phyloP scores from a whole-genome alignment of 2,888 invertebrate species.

The Lycia hirtaria region DNA sequence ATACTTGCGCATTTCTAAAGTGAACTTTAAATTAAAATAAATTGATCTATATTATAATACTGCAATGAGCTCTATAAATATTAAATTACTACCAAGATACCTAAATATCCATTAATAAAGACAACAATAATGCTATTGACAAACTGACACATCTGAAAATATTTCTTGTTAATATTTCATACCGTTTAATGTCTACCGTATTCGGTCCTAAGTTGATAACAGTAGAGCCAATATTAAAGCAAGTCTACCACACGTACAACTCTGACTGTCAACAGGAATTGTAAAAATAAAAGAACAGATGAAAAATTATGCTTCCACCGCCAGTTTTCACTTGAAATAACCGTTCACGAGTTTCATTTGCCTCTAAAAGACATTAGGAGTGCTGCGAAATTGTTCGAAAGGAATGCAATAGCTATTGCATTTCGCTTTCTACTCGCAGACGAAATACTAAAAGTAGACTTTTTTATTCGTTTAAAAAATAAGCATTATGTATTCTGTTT shows the following conservation, averaged over 20 bases:
- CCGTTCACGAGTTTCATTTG: slow-evolving; percentile 34
- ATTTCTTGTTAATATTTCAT: neutral
- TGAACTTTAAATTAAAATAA: no score
- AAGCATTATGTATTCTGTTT: no score
- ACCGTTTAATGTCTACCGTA: neutral
- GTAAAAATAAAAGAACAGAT: slow-evolving; percentile 40
- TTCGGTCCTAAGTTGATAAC: slow-evolving; percentile 3
- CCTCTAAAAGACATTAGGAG: slow-evolving; percentile 42
- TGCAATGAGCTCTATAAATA: no score
- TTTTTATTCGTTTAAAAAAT: no score
- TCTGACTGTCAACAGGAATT: slow-evolving; percentile 38
- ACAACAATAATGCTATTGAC: no score
- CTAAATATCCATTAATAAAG: no score
- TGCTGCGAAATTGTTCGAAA: no score
- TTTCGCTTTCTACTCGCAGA: slow-evolving; percentile 6
- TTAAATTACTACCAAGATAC: no score
- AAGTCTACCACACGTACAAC: slow-evolving; percentile 19
- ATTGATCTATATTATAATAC: no score
- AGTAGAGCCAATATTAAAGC: slow-evolving; percentile 6
- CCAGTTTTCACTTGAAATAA: slow-evolving; percentile 40
- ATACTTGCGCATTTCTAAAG: no score
- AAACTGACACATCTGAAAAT: neutral
- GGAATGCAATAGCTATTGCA: slow-evolving; percentile 24
- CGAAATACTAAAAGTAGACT: slow-evolving; percentile 11
- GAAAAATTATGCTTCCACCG: slow-evolving; percentile 43